Evolutionary conservation across 2,113 vertebrate genomes (phyloP), one percentile per base, ranked within the genome.

Genomic region (Chionis minor): DNA sequence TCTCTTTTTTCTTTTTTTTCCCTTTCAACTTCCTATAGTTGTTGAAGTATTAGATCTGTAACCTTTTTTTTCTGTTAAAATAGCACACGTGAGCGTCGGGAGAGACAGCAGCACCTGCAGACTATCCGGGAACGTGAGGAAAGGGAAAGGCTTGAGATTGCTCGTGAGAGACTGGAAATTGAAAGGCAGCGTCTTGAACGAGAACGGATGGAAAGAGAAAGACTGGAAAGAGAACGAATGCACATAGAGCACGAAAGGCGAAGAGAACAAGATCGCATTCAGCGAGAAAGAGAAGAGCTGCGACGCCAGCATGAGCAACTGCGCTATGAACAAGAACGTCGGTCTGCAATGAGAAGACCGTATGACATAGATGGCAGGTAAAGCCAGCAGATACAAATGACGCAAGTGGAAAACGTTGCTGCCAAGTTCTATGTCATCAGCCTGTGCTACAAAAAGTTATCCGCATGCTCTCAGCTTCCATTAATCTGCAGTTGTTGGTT

Each of bases 221-320:
- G 99, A 82, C 97, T 99, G 94, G 99, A 99, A 91, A 98, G 99
- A 0, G 99, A 99, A 85, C 96, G 99, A 42, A 97, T 99, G 96
- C 98, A 99, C 3, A 99, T 99, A 16, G 99, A 99, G 82, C 99
- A 99, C 0, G 99, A 99, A 96, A 98, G 99, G 44, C 95, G 99
- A 21, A 98, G 99, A 0, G 99, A 99, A 88, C 99, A 99, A 86
- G 99, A 99, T 73, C 98, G 99, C 44, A 99, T 99, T 88, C 98
- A 99, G 80, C 97, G 99, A 0, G 99, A 99, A 96, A 98, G 99
- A 0, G 99, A 99, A 24, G 99, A 99, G 94, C 98, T 99, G 82
- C 98, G 99, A 27, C 98, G 99, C 7, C 99, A 99, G 97, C 99
- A 99, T 14, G 99, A 99, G 40, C 98, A 99, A 84, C 97, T 99